Evolutionary conservation across 2,888 invertebrate genomes (phyloP), one percentile per base, ranked within the genome.

Genomic region (Sarcophaga subvicina): DNA sequence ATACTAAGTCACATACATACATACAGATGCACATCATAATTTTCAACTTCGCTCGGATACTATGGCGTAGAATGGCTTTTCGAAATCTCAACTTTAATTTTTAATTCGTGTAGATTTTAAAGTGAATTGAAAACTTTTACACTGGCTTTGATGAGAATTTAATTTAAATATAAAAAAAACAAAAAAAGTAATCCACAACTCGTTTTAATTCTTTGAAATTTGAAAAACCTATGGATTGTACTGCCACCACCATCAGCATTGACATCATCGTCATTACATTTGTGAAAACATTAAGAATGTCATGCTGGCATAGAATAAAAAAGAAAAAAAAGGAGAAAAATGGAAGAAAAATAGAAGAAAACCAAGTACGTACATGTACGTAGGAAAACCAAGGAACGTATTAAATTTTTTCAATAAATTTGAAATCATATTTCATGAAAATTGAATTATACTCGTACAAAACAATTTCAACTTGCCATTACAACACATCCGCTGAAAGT

Each of bases 371-470:
- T 27, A 4, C 4, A 27, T 4, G 27, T 49, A 12, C 49, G 49
- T 14, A 49, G 0, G 2, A 17, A n/a, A 47, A 12, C 6, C 25
- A 27, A 17, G 17, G 14, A 3, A 54, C 14, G 17, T 14, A 76
- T 54, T 12, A 64, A 79, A 87, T 79, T 84, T 79, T 87, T 87
- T 84, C 87, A 84, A 84, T 87, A 87, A 87, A 84, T 87, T 87
- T 87, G 84, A 87, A 87, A 87, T 87, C 87, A 85, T 87, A 87
- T 87, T 87, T 87, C 87, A 87, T 87, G 84, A 84, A 87, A 87
- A 87, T 87, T 87, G 87, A 87, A 87, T 87, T 87, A 87, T 87
- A 81, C 76, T 78, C 72, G 59, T 82, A 85, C 81, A 83, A 79
- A 81, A 87, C 87, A 87, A 87, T 84, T 85, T 82, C 76, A 87